Base-by-base conservation (phyloP, 2,113 vertebrate species). In the Emberiza fucata region DNA sequence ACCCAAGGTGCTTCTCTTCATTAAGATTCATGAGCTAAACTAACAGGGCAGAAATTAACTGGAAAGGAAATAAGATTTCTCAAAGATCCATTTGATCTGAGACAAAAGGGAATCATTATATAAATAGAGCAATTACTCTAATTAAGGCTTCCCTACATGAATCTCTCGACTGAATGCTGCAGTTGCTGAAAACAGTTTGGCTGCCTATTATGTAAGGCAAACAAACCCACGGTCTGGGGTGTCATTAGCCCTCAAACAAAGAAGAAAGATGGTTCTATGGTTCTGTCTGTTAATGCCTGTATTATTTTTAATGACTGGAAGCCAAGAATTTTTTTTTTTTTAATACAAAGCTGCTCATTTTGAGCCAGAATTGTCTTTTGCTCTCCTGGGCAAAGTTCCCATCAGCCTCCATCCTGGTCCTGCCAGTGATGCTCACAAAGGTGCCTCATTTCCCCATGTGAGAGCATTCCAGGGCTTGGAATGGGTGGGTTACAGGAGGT, bases 121-220 rank as follows among this genome's bases (percentile, higher is more conserved):
- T 95, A 97, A 97, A 97, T 96, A 95, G 84, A 96, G 95, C 95
- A 97, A 97, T 98, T 97, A 97, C 84, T 96, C 87, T 97, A 97
- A 97, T 96, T 96, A 96, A 94, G 90, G 61, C 63, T 94, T 97
- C 94, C 87, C 94, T 96, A 65, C 60, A 77, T 72, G 94, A 96
- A 86, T 81, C 84, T 89, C 78, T 68, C 1, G 0, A 76, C 80
- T 92, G 79, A 97, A 97, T 56, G 82, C 83, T 94, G 94, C 53
- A 88, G 82, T 95, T 96, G 91, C 92, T 2, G 54, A 63, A 92
- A 95, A 96, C 63, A 76, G 91, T 54, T 94, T 88, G 86, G 81
- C 84, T 5, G 83, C 86, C 83, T 86, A 72, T 94, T 93, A 96
- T 70, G 42, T 90, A 97, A 96, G 95, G 65, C 95, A 95, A 97